These are phyloP conservation scores for Elaphurus davidianus DNA, from an alignment of 2,113 vertebrate genomes.

Conservation along the genomic window DNA sequence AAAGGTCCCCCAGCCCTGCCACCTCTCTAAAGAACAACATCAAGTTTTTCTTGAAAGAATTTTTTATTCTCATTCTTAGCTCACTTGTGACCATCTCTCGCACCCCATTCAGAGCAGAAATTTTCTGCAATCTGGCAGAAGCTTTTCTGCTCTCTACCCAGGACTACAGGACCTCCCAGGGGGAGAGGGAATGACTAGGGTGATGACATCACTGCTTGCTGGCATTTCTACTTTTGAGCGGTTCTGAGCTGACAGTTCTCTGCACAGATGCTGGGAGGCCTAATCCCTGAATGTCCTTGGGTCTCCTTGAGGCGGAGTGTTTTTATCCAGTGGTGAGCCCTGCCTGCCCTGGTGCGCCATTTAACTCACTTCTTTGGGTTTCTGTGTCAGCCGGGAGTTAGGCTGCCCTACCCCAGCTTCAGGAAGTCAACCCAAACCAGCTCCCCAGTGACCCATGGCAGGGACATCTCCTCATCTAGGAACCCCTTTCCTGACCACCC, in stretches of 20 bases:
- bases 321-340: constrained; percentile 46
- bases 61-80: neutral
- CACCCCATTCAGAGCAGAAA: neutral
- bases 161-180: neutral
- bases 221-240: constrained; percentile 67
- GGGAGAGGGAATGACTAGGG: neutral
- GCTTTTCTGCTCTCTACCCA: neutral
- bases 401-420: neutral
- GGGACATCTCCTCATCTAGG: neutral
- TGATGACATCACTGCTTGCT: constrained; percentile 54
- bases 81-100: neutral
- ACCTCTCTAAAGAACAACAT: neutral
- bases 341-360: neutral
- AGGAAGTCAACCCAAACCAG: neutral
- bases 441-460: neutral
- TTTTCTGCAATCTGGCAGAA: neutral
- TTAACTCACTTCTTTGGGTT: neutral
- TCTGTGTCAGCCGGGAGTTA: neutral
- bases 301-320: constrained; percentile 67
- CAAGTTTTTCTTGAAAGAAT: constrained; percentile 28
- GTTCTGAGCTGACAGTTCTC: constrained; percentile 63
- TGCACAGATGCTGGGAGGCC: constrained; percentile 64
- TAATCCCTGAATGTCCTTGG: constrained; percentile 68
- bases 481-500: neutral
- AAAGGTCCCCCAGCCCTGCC: neutral